These are phyloP conservation scores for Microctenopoma steveboyesi DNA, from an alignment of 2,797 vertebrate genomes.

Conservation along the genomic window DNA sequence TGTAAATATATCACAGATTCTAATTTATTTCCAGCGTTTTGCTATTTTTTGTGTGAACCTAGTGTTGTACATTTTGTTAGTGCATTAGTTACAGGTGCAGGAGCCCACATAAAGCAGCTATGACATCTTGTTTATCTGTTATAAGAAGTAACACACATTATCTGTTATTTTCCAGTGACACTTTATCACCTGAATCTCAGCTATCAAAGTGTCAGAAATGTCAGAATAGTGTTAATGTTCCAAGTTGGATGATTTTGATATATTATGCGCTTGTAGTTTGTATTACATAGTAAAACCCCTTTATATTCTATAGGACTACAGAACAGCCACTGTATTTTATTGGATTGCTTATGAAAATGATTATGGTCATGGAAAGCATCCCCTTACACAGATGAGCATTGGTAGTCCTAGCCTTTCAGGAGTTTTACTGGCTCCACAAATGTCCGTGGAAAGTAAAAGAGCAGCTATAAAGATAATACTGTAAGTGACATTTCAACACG, in stretches of 20 bases:
- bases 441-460: constrained; percentile 16
- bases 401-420: neutral
- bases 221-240: constrained; percentile 11
- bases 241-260: constrained; percentile 23
- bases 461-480: constrained; percentile 11
- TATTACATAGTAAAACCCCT: constrained; percentile 15
- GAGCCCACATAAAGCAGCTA: constrained; percentile 37
- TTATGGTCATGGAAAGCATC: neutral
- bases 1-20: no score
- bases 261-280: constrained; percentile 9
- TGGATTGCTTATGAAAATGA: constrained; percentile 4
- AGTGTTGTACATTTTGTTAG: constrained; percentile 7
- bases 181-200: constrained; percentile 7
- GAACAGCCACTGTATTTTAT: neutral
- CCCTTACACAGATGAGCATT: neutral
- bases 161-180: constrained; percentile 19
- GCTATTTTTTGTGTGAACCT: constrained; percentile 19
- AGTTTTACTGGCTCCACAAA: neutral
- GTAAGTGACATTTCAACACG: constrained; percentile 40
- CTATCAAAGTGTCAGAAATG: constrained; percentile 20
- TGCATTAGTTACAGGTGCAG: constrained; percentile 37
- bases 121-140: constrained; percentile 10
- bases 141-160: neutral
- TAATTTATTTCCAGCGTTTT: neutral
- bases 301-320: neutral